Conservation (phyloP, 2,113 vertebrate genomes). For the Carassius gibelio region DNA sequence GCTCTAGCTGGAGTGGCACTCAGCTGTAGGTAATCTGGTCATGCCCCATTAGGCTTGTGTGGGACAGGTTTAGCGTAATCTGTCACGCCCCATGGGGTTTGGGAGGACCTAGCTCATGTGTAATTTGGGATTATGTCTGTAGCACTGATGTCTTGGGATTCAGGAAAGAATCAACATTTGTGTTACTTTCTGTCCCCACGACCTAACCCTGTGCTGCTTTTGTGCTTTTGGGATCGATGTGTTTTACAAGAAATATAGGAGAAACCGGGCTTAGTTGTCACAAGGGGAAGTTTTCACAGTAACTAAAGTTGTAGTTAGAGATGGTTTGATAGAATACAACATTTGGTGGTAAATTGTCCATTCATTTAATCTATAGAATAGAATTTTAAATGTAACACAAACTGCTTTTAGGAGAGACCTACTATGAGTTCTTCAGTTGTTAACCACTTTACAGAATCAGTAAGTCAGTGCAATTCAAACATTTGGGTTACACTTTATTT, state of each 20-base stretch:
- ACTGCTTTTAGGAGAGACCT: no score
- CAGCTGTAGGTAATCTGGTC: slow-evolving; percentile 63
- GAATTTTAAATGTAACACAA: neutral
- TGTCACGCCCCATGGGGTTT: slow-evolving; percentile 64
- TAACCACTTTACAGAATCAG: neutral
- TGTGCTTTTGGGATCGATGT: slow-evolving; percentile 55
- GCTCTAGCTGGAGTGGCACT: slow-evolving; percentile 45
- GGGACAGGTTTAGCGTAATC: slow-evolving; percentile 69
- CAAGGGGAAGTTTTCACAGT: neutral
- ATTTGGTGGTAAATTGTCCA: neutral
- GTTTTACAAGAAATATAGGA: slow-evolving; percentile 35
- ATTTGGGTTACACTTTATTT: neutral
- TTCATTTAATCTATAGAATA: neutral
- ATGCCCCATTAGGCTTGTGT: slow-evolving; percentile 65
- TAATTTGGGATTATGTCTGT: slow-evolving; percentile 73
- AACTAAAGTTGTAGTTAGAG: neutral
- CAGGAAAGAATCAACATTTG: slow-evolving; percentile 61
- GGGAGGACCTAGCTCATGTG: slow-evolving; percentile 61
- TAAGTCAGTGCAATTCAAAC: neutral
- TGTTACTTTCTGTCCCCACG: slow-evolving; percentile 59
- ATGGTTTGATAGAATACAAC: neutral
- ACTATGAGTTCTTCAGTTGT: neutral
- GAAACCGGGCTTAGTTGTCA: neutral
- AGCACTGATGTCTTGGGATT: slow-evolving; percentile 64
- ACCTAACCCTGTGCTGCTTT: slow-evolving; percentile 48